These are phyloP conservation scores for Tortrix viridana DNA, from an alignment of 2,888 invertebrate species.

Conservation along the genomic window DNA sequence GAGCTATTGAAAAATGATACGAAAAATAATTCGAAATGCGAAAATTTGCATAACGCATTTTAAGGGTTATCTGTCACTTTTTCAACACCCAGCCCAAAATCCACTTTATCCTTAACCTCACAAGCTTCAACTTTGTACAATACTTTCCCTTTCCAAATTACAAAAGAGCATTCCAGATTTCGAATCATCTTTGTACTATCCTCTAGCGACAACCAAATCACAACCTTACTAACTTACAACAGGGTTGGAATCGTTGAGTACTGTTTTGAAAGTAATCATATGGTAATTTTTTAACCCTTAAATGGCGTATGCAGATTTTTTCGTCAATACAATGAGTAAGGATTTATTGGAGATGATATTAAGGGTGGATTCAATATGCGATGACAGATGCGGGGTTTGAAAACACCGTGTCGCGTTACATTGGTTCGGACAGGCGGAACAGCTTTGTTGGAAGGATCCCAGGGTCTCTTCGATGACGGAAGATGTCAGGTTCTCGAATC, in stretches of 20 bases:
- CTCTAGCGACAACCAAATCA: constrained; percentile 34
- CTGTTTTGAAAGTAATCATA: constrained; percentile 51
- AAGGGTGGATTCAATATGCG: constrained; percentile 73
- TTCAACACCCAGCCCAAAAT: constrained; percentile 35
- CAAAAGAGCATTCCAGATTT: constrained; percentile 58
- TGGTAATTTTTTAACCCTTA: constrained; percentile 71
- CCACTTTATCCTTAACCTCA: constrained; percentile 36
- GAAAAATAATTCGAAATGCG: constrained; percentile 74
- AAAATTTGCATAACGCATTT: constrained; percentile 78
- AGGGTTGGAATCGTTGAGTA: constrained; percentile 44
- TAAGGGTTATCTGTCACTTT: constrained; percentile 57
- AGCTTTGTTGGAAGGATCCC: constrained; percentile 35
- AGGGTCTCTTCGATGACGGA: too few species aligned
- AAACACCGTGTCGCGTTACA: constrained; percentile 69
- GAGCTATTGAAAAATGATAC: constrained; percentile 84
- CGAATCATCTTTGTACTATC: constrained; percentile 46
- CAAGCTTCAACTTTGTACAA: constrained; percentile 19
- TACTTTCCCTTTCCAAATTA: constrained; percentile 27
- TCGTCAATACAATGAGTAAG: constrained; percentile 50
- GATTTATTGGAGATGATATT: constrained; percentile 47
- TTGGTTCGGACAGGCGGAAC: constrained; percentile 42
- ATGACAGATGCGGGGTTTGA: constrained; percentile 75
- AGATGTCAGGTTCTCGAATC: background rate
- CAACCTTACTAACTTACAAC: constrained; percentile 33
- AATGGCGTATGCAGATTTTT: constrained; percentile 78